phyloP scores from a whole-genome alignment of 2,888 invertebrate genomes.

The Micoletzkya japonica region DNA sequence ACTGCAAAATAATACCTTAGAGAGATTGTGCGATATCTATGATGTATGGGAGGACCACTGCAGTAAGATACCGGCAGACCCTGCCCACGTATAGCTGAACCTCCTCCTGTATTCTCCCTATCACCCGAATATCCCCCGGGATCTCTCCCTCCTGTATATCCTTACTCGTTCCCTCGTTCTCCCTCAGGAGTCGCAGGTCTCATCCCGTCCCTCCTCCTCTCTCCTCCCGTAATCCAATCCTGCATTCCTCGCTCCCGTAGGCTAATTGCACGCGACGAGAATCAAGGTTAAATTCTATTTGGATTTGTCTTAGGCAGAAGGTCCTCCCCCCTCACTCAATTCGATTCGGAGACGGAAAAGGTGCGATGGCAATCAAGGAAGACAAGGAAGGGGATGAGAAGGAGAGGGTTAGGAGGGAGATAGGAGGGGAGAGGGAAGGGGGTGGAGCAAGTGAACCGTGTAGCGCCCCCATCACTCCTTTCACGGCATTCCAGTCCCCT shows the following conservation, averaged over 20 bases:
- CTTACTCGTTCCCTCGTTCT: neutral
- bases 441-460: neutral
- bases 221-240: conserved; percentile 11
- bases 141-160: neutral
- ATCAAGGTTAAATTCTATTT: conserved; percentile 30
- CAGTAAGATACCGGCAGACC: no score
- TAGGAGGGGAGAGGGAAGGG: neutral
- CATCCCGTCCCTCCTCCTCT: neutral
- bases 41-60: no score
- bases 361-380: conserved; percentile 22
- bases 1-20: no score
- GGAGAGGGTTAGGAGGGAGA: neutral
- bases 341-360: conserved; percentile 26
- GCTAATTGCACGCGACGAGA: conserved; percentile 27
- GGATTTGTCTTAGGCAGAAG: conserved; percentile 26
- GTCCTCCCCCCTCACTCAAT: conserved; percentile 15
- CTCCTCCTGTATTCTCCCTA: conserved; percentile 7
- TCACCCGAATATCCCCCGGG: neutral
- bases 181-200: neutral
- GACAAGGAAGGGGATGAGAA: no score
- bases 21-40: no score
- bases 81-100: no score
- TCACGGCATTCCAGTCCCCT: neutral
- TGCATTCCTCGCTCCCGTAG: conserved; percentile 12
- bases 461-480: neutral